A percentile compares a stretch with the other conserved stretches of the same genome.
Evolutionary conservation across 2,113 vertebrate species (phyloP).

Genomic region (Scomber colias): DNA sequence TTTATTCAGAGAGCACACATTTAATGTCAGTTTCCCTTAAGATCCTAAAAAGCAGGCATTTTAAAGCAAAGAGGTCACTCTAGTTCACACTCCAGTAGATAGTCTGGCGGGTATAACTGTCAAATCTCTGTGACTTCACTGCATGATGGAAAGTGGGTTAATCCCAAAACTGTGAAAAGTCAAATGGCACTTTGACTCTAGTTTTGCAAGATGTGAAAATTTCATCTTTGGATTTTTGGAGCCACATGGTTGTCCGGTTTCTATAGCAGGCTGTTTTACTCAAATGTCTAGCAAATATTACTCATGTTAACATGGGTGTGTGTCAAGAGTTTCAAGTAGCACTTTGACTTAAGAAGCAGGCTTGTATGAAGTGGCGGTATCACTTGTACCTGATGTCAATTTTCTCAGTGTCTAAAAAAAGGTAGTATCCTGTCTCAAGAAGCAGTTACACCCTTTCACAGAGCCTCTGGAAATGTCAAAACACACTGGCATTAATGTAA

Average conservation of each 20-base stretch:
- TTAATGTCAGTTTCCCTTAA: constrained; percentile 9
- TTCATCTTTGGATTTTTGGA: background rate
- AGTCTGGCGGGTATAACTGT: constrained; percentile 35
- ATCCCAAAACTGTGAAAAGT: constrained; percentile 29
- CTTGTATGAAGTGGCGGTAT: constrained; percentile 14
- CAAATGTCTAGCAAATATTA: background rate
- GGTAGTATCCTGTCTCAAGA: background rate
- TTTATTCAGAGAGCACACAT: background rate
- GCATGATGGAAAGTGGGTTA: constrained; percentile 33
- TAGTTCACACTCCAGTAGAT: constrained; percentile 24
- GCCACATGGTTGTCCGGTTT: background rate
- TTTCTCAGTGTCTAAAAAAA: constrained; percentile 9
- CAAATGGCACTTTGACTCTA: constrained; percentile 20
- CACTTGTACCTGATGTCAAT: constrained; percentile 12
- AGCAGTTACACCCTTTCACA: background rate
- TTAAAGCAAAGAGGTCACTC: constrained; percentile 33
- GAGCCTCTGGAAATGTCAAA: constrained; percentile 33
- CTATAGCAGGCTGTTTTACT: background rate
- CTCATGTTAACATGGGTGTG: background rate
- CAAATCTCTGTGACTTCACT: constrained; percentile 41
- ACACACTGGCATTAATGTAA: constrained; percentile 26
- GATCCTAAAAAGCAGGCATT: constrained; percentile 18
- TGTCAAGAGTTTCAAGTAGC: constrained; percentile 14
- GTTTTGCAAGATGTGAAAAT: constrained; percentile 8
- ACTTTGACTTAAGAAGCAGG: constrained; percentile 13